Evolutionary conservation across 2,113 vertebrate species (phyloP).

Genomic region (Speoplatyrhinus poulsoni): DNA sequence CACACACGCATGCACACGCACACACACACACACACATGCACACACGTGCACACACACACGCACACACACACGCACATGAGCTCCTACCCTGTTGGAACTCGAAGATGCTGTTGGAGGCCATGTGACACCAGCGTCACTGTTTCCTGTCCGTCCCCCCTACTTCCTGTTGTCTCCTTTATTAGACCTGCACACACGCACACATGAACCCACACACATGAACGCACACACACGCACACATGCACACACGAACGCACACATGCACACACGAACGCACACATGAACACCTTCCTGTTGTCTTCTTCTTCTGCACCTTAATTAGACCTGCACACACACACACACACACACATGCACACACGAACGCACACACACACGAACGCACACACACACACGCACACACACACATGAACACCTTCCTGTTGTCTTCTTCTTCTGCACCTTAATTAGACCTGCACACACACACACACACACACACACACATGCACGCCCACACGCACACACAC

Average conservation of each 20-base stretch:
- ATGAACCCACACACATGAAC: neutral
- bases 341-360: neutral
- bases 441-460: neutral
- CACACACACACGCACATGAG: neutral
- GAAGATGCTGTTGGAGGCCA: slow-evolving; percentile 54
- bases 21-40: no score
- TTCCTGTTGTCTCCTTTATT: neutral
- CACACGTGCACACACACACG: neutral
- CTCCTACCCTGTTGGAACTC: slow-evolving; percentile 36
- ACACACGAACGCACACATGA: slow-evolving; percentile 2
- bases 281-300: neutral
- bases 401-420: neutral
- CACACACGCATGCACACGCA: neutral
- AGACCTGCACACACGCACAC: neutral
- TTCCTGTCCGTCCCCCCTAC: neutral
- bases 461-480: slow-evolving; percentile 4
- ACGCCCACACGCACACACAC: neutral
- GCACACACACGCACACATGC: slow-evolving; percentile 3
- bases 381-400: slow-evolving; percentile 7
- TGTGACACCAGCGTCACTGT: neutral
- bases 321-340: neutral
- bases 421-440: neutral
- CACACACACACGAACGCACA: neutral
- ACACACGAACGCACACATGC: neutral
- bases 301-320: neutral